A percentile compares a stretch with the other conserved stretches of the same genome.
Conservation (phyloP, 1,140 invertebrate species). For the Caenorhabditis brenneri region DNA sequence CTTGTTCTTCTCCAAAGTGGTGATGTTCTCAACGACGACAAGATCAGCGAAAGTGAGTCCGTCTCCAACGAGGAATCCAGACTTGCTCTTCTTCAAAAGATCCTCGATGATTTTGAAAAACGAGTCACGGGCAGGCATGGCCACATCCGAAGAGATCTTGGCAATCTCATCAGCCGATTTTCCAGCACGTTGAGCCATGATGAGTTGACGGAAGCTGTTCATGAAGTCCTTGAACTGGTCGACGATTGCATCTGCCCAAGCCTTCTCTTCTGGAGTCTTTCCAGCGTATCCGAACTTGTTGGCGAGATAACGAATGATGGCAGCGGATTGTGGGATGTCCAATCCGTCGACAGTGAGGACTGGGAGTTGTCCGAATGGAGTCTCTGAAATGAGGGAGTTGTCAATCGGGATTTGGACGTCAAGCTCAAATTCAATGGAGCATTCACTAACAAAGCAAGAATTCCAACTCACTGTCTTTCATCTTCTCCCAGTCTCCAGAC, state of each 20-base stretch:
- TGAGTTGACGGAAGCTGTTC: not conserved
- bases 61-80: conserved; percentile 36
- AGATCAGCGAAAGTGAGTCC: conserved; percentile 47
- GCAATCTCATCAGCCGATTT: not conserved
- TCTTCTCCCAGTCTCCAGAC: conserved; percentile 24
- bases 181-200: not conserved
- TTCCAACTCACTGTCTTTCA: conserved; percentile 35
- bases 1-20: conserved; percentile 15
- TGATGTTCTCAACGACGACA: conserved; percentile 44
- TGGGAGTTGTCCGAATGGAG: conserved; percentile 48
- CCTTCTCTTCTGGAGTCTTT: conserved; percentile 41
- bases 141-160: not conserved
- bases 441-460: no score
- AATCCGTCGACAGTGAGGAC: conserved; percentile 44
- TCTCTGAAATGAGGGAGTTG: no score
- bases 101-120: conserved; percentile 23
- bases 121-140: conserved; percentile 31
- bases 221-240: conserved; percentile 49
- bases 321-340: conserved; percentile 44
- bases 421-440: no score
- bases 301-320: conserved; percentile 39
- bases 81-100: conserved; percentile 43
- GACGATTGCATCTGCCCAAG: conserved; percentile 37
- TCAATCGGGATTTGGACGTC: no score
- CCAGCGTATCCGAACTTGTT: conserved; percentile 38